phyloP scores from a whole-genome alignment of 2,113 vertebrate genomes.

The Sphaerodactylus townsendi region DNA sequence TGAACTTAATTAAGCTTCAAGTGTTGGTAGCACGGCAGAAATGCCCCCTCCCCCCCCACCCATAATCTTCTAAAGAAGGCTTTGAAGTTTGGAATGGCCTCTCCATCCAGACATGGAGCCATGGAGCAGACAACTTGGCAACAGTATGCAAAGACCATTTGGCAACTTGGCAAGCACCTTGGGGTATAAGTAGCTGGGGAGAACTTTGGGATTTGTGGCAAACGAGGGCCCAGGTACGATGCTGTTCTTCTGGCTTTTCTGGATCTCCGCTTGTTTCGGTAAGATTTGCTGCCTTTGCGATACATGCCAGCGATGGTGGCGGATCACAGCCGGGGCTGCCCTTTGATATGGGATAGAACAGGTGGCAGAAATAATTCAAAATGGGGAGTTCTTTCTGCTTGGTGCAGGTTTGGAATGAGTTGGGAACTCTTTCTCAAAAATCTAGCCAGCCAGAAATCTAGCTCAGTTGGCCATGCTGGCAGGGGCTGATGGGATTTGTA shows the following conservation, averaged over 20 bases:
- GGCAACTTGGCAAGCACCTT: conserved; percentile 12
- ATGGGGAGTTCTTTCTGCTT: too few species aligned
- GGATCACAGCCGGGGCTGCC: too few species aligned
- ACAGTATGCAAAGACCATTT: not conserved
- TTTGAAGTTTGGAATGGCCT: conserved; percentile 20
- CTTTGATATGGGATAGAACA: too few species aligned
- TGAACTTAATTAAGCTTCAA: conserved; percentile 74
- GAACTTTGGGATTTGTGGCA: conserved; percentile 35
- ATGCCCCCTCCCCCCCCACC: conserved; percentile 15
- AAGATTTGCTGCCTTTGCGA: not conserved
- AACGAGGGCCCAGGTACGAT: conserved; percentile 27
- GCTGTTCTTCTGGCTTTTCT: conserved; percentile 46
- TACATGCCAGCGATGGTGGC: too few species aligned
- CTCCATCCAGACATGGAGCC: not conserved
- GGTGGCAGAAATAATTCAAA: too few species aligned
- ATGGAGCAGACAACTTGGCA: conserved; percentile 40
- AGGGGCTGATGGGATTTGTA: too few species aligned
- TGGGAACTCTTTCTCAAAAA: too few species aligned
- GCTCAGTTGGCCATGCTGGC: too few species aligned
- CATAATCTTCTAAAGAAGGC: conserved; percentile 2
- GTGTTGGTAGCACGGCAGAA: conserved; percentile 50
- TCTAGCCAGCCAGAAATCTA: too few species aligned
- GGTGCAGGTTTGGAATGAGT: too few species aligned
- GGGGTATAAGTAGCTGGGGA: conserved; percentile 65
- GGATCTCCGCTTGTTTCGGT: conserved; percentile 2